Evolutionary conservation across 1,140 invertebrate genomes (phyloP), one percentile per base, ranked within the genome.

Genomic region (Rhopalosiphum padi): DNA sequence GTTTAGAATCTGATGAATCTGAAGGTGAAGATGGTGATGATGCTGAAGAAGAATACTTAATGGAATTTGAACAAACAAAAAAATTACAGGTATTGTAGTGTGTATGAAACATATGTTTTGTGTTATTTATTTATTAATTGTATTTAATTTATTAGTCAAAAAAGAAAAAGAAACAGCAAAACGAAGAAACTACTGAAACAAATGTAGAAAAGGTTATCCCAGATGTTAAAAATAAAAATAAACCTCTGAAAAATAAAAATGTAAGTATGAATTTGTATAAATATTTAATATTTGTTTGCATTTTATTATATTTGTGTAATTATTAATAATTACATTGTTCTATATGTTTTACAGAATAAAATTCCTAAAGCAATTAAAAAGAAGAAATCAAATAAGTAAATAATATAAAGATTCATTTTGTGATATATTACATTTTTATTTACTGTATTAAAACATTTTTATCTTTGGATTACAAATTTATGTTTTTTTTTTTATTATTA

Each of bases 31-130:
- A 85, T 23, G 91, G 91, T 85, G 91, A 93, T 55, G 91, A 85
- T 41, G 91, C 77, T 25, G 91, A 93, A 85, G 91, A 82, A 37
- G 91, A 93, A 85, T 93, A 93, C 22, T 93, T 93, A 51, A 93
- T 83, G 23, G 91, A 93, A 93, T 93, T 93, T 93, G 48, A 86
- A 85, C 35, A 93, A 48, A 83, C 91, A 41, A 93, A 93, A 93
- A 93, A 93, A 93, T 85, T 93, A 41, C 68, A 83, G 82, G 91
- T 93, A 86, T 83, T 41, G 15, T n/a, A 7, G 23, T 90, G 2
- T 46, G 11, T 25, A 55, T 9, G 8, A 55, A 21, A 91, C 82
- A 48, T 91, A 48, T 91, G 2, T 46, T 55, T 25, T 90, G 25
- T 25, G 23, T 90, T 60, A 90, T 90, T 55, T 22, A 15, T 35